Conservation (phyloP, 53 echinoderm and acorn worm genomes). For the Temnopleurus reevesii region DNA sequence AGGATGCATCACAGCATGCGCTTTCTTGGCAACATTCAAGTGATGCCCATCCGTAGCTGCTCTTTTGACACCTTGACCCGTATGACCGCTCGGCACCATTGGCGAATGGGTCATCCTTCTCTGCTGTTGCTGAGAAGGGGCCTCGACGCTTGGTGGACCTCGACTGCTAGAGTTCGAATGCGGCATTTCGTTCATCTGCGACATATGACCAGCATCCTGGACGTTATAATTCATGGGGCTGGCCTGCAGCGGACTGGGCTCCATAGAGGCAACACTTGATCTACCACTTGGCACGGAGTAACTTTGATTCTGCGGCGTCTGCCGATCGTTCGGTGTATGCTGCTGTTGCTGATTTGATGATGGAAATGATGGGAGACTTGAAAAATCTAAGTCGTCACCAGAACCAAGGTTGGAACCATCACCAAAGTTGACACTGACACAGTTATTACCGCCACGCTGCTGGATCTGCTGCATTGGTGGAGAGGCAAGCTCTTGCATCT, state of each 20-base stretch:
- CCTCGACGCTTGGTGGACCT: conserved; percentile 45
- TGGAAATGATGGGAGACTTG: conserved; percentile 16
- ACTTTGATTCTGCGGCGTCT: conserved; percentile 40
- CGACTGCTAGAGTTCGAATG: conserved; percentile 57
- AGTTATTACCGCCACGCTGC: conserved; percentile 20
- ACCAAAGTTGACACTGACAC: conserved; percentile 16
- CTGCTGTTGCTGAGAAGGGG: conserved; percentile 42
- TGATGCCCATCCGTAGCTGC: conserved; percentile 26
- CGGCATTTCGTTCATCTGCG: conserved; percentile 49
- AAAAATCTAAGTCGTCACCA: conserved; percentile 51
- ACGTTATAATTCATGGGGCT: conserved; percentile 56
- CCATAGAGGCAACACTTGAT: conserved; percentile 54
- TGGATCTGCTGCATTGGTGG: conserved; percentile 39
- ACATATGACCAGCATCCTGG: conserved; percentile 42
- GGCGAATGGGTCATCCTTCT: conserved; percentile 49
- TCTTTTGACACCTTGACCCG: conserved; percentile 42
- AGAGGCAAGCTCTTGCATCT: conserved; percentile 49
- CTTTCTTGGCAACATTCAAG: conserved; percentile 46
- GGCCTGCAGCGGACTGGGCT: conserved; percentile 45
- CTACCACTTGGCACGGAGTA: conserved; percentile 54
- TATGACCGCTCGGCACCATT: conserved; percentile 41
- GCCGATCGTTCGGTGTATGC: conserved; percentile 35
- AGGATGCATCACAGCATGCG: background rate
- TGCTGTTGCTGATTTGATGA: conserved; percentile 27
- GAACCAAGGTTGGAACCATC: conserved; percentile 33